Percentiles rank a stretch among this genome's conserved stretches.
Conservation (phyloP, 2,888 invertebrate genomes). For the Clepsis dumicolana region DNA sequence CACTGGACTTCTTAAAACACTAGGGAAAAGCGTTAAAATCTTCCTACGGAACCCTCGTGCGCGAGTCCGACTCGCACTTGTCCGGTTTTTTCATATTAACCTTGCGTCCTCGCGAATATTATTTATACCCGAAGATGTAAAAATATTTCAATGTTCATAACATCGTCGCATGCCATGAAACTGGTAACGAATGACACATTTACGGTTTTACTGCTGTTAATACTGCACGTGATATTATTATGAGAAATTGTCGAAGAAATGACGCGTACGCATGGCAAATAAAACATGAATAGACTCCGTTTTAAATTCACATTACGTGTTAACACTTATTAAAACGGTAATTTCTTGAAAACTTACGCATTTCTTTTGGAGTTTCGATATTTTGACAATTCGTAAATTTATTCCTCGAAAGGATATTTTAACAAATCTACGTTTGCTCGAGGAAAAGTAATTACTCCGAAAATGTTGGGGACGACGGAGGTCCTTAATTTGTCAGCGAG, state of each 20-base stretch:
- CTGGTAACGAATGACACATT: constrained; percentile 16
- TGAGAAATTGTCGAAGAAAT: neutral
- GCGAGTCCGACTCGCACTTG: too few species aligned
- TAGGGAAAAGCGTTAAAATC: too few species aligned
- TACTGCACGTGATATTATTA: constrained; percentile 4
- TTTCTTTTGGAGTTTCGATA: neutral
- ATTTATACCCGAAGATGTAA: constrained; percentile 10
- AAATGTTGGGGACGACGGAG: constrained; percentile 14
- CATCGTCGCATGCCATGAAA: constrained; percentile 9
- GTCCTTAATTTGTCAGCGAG: constrained; percentile 30
- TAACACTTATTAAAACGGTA: too few species aligned
- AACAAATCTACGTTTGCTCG: constrained; percentile 6
- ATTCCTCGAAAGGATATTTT: constrained; percentile 7
- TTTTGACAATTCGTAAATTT: constrained; percentile 10
- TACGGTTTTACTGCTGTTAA: constrained; percentile 17
- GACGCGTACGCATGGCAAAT: neutral
- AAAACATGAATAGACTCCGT: neutral
- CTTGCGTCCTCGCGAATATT: neutral
- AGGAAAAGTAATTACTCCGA: constrained; percentile 30
- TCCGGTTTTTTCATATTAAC: constrained; percentile 14
- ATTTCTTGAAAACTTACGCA: too few species aligned
- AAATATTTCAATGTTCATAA: constrained; percentile 20
- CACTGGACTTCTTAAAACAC: too few species aligned
- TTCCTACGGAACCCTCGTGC: too few species aligned
- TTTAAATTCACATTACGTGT: too few species aligned